Evolutionary conservation across 2,888 invertebrate species (phyloP), one percentile per base, ranked within the genome.

Genomic region (Drosophila nigricruria): DNA sequence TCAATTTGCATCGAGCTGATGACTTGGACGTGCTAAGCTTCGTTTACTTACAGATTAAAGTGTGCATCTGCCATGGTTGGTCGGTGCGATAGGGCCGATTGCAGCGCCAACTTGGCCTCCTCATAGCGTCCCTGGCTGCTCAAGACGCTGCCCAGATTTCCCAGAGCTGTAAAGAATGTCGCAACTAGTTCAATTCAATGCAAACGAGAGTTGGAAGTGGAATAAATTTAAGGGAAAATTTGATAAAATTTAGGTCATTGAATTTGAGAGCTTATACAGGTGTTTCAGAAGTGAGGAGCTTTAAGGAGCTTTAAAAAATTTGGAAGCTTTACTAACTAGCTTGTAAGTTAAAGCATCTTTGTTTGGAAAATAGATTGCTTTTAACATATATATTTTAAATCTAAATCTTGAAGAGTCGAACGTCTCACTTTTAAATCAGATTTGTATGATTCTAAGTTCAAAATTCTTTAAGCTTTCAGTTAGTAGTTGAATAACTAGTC

Each of bases 41-140:
- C 66, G 71, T 72, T 75, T 93, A 97, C 98, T 97, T 94, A 98
- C 98, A 98, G 94, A 94, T 99, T 99, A 94, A 99, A 99, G 94
- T 99, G 98, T 69, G 98, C 98, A 94, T 99, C 99, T 65, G 99
- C 98, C 98, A 99, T 99, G 93, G 98, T 98, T 23, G 68, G 88
- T 97, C 96, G 67, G 92, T 98, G 95, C 94, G 32, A 38, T 18
- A 99, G 95, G 68, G 99, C 99, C 93, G 96, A 96, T 92, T 96
- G 95, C 93, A 98, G 98, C 60, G 98, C 98, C 91, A 95, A 95
- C 94, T 98, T 98, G 56, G 99, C 99, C 93, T 98, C 98, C 79
- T 95, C 94, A 64, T 95, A 95, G 86, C 97, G 95, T 52, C 98
- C 98, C 93, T 97, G 96, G 67, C 96, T 95, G 92, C 97, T 98